phyloP scores from a whole-genome alignment of 1,140 invertebrate species.

The Schlechtendalia chinensis region DNA sequence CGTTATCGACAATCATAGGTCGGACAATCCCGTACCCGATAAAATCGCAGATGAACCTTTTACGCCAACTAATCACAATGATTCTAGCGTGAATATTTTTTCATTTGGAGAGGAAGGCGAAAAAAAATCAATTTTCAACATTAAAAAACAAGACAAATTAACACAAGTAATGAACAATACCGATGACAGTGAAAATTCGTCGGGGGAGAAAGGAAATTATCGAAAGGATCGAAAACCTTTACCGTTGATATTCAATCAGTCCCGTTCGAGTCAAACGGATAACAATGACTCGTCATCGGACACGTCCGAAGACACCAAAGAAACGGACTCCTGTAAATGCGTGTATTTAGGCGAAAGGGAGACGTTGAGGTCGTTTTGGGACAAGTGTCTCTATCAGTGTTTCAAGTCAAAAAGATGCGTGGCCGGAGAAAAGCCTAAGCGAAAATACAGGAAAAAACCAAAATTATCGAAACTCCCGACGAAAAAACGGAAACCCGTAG shows the following conservation, averaged over 20 bases:
- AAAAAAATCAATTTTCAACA: not conserved
- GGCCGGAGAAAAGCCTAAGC: slow-evolving; percentile 31
- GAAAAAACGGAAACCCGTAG: slow-evolving; percentile 25
- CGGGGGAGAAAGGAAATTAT: slow-evolving; percentile 9
- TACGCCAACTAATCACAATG: not conserved
- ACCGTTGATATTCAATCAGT: slow-evolving; percentile 22
- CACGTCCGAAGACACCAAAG: slow-evolving; percentile 15
- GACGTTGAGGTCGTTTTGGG: slow-evolving; percentile 36
- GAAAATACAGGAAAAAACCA: slow-evolving; percentile 28
- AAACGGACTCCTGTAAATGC: not conserved
- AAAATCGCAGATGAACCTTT: not conserved
- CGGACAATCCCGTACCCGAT: not conserved
- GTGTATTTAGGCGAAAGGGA: slow-evolving; percentile 33
- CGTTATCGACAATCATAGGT: not conserved
- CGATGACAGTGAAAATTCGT: slow-evolving; percentile 37
- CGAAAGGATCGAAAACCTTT: slow-evolving; percentile 26
- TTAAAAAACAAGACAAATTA: not conserved
- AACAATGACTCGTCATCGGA: slow-evolving; percentile 26
- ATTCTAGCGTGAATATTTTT: not conserved
- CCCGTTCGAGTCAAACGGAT: not conserved
- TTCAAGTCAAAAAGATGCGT: slow-evolving; percentile 45
- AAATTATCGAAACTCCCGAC: not conserved
- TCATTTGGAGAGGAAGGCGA: not conserved
- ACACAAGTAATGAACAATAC: not conserved
- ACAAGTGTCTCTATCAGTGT: slow-evolving; percentile 41